phyloP scores from a whole-genome alignment of 2,797 vertebrate species.

The Fundulus diaphanus region DNA sequence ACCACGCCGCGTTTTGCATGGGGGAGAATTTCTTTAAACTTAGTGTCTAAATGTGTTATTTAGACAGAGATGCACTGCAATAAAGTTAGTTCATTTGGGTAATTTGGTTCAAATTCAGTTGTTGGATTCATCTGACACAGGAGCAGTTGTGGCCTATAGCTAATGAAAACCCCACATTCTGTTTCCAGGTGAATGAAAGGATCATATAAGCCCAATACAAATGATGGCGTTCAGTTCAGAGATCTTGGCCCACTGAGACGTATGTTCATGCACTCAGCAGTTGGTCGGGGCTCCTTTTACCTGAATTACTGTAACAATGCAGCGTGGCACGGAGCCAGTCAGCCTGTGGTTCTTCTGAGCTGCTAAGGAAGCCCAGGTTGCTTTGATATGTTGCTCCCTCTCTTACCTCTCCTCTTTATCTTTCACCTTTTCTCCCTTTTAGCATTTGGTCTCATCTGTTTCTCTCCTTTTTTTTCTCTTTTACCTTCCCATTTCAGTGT shows the following conservation, averaged over 20 bases:
- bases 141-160: not conserved
- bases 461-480: no score
- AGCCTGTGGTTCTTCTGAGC: not conserved
- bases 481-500: no score
- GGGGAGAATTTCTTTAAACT: not conserved
- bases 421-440: not conserved
- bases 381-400: no score
- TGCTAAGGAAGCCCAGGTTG: no score
- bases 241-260: not conserved
- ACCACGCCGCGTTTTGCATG: constrained; percentile 36
- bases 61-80: no score
- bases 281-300: no score
- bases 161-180: not conserved
- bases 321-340: no score
- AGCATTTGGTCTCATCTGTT: no score
- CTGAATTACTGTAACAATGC: not conserved
- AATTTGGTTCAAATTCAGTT: not conserved
- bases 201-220: not conserved
- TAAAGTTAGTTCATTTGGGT: not conserved
- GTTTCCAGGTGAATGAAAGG: not conserved
- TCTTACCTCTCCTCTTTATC: no score
- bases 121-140: not conserved
- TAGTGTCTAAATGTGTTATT: not conserved
- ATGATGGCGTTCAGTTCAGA: not conserved
- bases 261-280: not conserved